Evolutionary conservation across 2,797 vertebrate species (phyloP), one percentile per base, ranked within the genome.

Genomic region (Clarias platycephalus): DNA sequence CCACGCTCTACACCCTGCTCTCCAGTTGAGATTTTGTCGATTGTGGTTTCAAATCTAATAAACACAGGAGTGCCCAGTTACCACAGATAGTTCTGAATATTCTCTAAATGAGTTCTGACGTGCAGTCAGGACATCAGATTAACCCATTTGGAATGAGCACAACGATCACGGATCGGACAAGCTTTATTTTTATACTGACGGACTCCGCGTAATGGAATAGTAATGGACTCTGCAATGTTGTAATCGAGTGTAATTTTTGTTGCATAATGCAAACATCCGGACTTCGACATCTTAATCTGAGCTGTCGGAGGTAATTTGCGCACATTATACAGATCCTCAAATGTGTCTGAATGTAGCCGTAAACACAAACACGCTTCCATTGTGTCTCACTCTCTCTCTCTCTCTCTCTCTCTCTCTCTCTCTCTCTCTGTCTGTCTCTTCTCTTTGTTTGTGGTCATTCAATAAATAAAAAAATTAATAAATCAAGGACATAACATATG

Each of bases 401-500:
- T 74, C 26, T 60, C 62, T 63, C 49, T 58, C 18, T 60, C 28
- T 75, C 24, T 79, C 9, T 57, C 37, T 57, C 28, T 31, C 53
- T 26, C 22, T 40, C 49, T 58, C 18, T 60, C 28, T 53, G 34
- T 71, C 37, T 55, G 10, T 74, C 26, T 60, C 62, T 63, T 37
- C 70, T 28, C 76, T 53, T 34, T 62, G 44, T 80, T 34, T 40
- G 28, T 37, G 74, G 34, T 22, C 40, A 13, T 79, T 77, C 12
- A 62, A 24, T 63, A 28, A 79, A 63, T 63, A 44, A 37, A 68
- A 5, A 58, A 22, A 58, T 22, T 18, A 58, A 22, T 58, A 37
- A 77, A 22, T 60, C 77, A 80, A 80, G 37, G 58, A 49, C 34
- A 26, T 78, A 78, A 44, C 60, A 79, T 49, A 64, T 64, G 60